Evolutionary conservation across 2,113 vertebrate species (phyloP), one percentile per base, ranked within the genome.

Genomic region (Nycticebus coucang): DNA sequence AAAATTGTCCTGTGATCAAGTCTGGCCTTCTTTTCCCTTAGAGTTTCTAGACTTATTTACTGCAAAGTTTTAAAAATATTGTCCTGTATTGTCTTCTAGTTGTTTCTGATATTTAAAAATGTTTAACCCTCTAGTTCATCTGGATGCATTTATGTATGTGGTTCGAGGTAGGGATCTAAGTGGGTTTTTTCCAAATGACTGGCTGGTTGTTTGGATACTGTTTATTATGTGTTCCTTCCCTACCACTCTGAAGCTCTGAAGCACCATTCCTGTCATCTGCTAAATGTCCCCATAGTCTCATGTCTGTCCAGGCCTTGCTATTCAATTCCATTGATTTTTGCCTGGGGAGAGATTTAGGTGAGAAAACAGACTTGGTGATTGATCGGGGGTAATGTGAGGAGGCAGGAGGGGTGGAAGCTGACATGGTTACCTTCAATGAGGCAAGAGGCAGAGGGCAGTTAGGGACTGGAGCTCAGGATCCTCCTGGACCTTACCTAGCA

Each of bases 111-210:
- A 78, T 62, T 93, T 66, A 8, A n/a, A 83, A 75, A 72, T 71
- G n/a, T 45, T 82, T 72, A 84, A 45, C 50, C 41, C 37, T 57
- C 55, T 85, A 41, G 50, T n/a, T 81, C 41, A 24, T 72, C 24
- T 30, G 45, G 37, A 62, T 75, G n/a, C 4, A 59, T 28, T 71
- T 53, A 1, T 35, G 74, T 89, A 55, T 89, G 33, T 93, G 94
- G 77, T 53, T 66, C 95, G 85, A 94, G 84, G 85, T 68, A 89
- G 87, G 74, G 88, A 92, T 87, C 57, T 13, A 81, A 33, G 62
- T 30, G 83, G 7, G 30, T 45, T 92, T 78, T 9, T 21, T 37
- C 50, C 30, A 26, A 17, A 55, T 33, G 35, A 28, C 87, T 3
- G 13, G 55, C 75, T 9, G 5, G 13, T 82, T 62, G 22, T 18